Evolutionary conservation across 2,113 vertebrate genomes (phyloP), one percentile per base, ranked within the genome.

Genomic region (Coryphaenoides rupestris): DNA sequence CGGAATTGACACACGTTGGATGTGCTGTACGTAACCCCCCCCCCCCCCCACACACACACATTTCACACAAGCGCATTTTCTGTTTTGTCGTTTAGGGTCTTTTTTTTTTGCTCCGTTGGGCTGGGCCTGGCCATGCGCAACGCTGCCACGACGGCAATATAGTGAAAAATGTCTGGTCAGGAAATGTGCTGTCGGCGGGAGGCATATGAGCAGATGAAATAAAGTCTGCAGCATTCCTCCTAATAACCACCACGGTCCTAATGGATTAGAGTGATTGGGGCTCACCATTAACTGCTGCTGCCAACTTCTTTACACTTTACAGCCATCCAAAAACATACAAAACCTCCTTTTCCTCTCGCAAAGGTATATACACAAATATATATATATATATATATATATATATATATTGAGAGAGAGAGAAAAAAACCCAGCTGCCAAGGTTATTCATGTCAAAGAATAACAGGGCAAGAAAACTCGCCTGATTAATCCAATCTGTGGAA

Each of bases 211-310:
- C 72, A 69, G 70, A 84, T 80, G 64, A 88, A 76, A 62, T 77
- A 60, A 65, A 70, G 79, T 74, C 63, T 70, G 74, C 77, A 75
- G 58, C 63, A 69, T 67, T 77, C 67, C 77, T 74, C 74, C 74
- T 67, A 78, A 79, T 70, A 74, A 78, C 63, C 65, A 24, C 75
- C 63, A 33, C 63, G 62, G 33, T 40, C 33, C 64, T 72, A 81
- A 86, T 82, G 81, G 66, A 78, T 84, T 78, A 60, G 55, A 77
- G 63, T 65, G 70, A 72, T 68, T 59, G 49, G 57, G 57, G 63
- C 66, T 68, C 55, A 64, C 67, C 74, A 66, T 73, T 80, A 73
- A 79, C 73, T 68, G 62, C 16, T n/a, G 59, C 70, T 52, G 26
- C n/a, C 55, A 58, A 12, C 33, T 61, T 68, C 74, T 81, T 79